These are phyloP conservation scores for Atta cephalotes DNA, from an alignment of 1,140 invertebrate genomes.

Conservation along the genomic window DNA sequence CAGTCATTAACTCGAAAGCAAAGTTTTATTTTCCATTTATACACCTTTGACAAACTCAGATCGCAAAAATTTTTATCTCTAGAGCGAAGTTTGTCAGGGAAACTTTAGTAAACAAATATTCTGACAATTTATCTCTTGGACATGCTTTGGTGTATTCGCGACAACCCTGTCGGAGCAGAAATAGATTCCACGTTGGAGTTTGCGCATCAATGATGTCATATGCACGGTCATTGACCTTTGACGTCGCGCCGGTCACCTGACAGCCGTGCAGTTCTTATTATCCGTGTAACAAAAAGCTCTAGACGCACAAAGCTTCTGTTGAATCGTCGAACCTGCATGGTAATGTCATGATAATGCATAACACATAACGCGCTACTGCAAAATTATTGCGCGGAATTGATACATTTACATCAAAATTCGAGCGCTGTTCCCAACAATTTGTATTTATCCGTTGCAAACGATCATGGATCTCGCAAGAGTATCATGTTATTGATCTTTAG, in stretches of 20 bases:
- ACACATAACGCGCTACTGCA: not conserved
- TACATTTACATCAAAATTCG: not conserved
- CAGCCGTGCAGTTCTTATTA: not conserved
- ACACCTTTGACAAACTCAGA: not conserved
- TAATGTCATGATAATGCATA: not conserved
- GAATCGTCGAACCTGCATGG: not conserved
- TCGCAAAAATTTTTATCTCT: not conserved
- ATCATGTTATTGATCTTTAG: not conserved
- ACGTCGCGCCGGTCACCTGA: constrained; percentile 64
- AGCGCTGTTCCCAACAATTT: not conserved
- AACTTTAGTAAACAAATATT: not conserved
- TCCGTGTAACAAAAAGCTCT: constrained; percentile 27
- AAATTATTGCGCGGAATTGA: constrained; percentile 19
- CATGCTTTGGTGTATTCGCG: not conserved
- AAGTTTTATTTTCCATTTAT: constrained; percentile 19
- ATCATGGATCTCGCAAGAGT: not conserved
- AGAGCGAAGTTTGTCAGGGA: not conserved
- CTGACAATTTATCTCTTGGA: not conserved
- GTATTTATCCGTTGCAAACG: not conserved
- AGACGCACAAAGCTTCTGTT: constrained; percentile 11
- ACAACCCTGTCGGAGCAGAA: constrained; percentile 12
- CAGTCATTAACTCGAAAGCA: not conserved
- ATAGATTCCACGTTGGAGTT: constrained; percentile 49
- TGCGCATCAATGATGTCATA: constrained; percentile 67
- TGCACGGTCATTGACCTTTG: constrained; percentile 60